Percentiles rank a stretch among this genome's conserved stretches.
Conservation (phyloP, 2,888 invertebrate genomes). For the Brenthis ino region DNA sequence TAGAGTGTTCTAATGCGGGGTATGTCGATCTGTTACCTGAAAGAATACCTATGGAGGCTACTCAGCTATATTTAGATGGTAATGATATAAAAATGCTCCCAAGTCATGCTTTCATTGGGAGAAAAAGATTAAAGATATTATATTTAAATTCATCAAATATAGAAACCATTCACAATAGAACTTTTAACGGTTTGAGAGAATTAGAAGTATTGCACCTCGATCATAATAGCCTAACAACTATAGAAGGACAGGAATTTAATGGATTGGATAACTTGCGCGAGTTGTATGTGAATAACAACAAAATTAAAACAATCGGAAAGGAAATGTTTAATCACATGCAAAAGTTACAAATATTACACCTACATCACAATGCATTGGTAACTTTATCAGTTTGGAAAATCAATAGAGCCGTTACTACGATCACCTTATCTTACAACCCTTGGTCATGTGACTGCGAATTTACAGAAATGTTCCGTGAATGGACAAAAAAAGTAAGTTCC, state of each 20-base stretch:
- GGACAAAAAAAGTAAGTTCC: conserved; percentile 86
- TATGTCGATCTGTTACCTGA: conserved; percentile 88
- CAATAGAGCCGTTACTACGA: conserved; percentile 84
- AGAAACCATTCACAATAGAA: conserved; percentile 89
- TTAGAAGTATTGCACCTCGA: conserved; percentile 89
- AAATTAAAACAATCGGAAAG: conserved; percentile 86
- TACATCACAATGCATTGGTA: conserved; percentile 88
- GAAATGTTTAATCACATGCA: conserved; percentile 86
- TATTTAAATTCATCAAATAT: conserved; percentile 91
- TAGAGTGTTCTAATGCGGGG: conserved; percentile 89
- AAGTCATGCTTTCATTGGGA: conserved; percentile 92
- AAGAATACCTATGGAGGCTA: conserved; percentile 94
- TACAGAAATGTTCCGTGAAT: conserved; percentile 88
- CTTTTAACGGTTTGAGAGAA: conserved; percentile 91
- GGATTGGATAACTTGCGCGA: conserved; percentile 87
- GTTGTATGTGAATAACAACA: conserved; percentile 88
- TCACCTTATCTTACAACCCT: conserved; percentile 87
- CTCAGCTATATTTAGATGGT: conserved; percentile 93
- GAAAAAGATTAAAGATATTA: conserved; percentile 88
- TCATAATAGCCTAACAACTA: conserved; percentile 85
- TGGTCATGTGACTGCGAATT: conserved; percentile 94
- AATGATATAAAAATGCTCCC: conserved; percentile 89
- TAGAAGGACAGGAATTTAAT: conserved; percentile 91
- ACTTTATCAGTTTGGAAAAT: conserved; percentile 88
- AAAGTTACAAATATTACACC: conserved; percentile 84